These are phyloP conservation scores for Anthopleura sola DNA, from an alignment of 64 coral and sea anemone species.

Conservation along the genomic window DNA sequence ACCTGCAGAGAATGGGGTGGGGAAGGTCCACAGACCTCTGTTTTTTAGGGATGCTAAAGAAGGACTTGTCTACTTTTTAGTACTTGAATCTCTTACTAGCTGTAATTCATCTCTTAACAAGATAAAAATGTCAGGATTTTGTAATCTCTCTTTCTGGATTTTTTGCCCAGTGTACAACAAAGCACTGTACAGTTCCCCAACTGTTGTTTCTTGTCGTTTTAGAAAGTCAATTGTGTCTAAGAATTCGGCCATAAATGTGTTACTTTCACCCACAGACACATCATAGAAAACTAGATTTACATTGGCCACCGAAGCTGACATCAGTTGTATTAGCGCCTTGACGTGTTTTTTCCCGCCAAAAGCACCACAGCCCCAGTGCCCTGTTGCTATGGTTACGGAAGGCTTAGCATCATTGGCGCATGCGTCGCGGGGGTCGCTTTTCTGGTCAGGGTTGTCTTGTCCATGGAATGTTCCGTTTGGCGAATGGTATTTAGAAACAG, in stretches of 20 bases:
- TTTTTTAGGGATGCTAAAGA: too few species aligned
- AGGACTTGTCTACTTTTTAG: too few species aligned
- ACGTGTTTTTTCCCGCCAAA: constrained; percentile 18
- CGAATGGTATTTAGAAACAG: not conserved
- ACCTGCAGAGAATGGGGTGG: too few species aligned
- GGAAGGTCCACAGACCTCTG: too few species aligned
- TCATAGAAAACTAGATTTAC: constrained; percentile 19
- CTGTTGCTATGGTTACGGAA: constrained; percentile 16
- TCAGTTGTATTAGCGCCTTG: constrained; percentile 27
- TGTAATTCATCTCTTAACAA: not conserved
- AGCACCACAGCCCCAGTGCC: constrained; percentile 31
- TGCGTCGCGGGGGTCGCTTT: not conserved
- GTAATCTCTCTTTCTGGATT: not conserved
- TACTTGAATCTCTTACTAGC: not conserved
- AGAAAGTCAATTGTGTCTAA: not conserved
- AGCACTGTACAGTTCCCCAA: constrained; percentile 2
- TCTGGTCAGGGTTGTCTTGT: not conserved
- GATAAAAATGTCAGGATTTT: constrained; percentile 5
- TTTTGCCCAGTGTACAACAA: not conserved
- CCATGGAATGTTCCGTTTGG: too few species aligned
- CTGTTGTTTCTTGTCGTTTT: not conserved
- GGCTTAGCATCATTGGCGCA: not conserved
- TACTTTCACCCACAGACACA: not conserved
- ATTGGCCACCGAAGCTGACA: constrained; percentile 22
- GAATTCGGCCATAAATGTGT: constrained; percentile 19